These are phyloP conservation scores for Diabrotica virgifera DNA, from an alignment of 1,140 invertebrate species.

Conservation along the genomic window DNA sequence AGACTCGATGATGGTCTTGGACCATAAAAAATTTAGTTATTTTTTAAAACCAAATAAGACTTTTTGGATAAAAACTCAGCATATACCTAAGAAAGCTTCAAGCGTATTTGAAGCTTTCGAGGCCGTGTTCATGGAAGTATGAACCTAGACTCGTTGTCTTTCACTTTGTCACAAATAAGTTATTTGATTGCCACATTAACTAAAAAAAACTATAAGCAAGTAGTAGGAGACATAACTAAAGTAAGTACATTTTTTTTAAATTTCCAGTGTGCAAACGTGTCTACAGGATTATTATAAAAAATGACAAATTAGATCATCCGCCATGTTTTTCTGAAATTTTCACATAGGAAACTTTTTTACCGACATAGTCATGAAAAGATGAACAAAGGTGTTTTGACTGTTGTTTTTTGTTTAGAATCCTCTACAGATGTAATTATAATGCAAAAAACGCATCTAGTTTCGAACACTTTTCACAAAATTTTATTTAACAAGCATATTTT, in stretches of 20 bases:
- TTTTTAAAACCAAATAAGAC: slow-evolving; percentile 56
- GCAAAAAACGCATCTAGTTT: slow-evolving; percentile 7
- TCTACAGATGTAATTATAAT: slow-evolving; percentile 26
- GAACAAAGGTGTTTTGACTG: slow-evolving; percentile 41
- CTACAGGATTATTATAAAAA: slow-evolving; percentile 2
- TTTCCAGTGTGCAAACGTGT: background rate
- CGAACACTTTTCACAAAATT: slow-evolving; percentile 12
- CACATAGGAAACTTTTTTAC: slow-evolving; percentile 22
- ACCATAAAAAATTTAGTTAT: slow-evolving; percentile 60
- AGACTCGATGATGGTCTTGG: slow-evolving; percentile 63
- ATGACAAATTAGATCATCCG: slow-evolving; percentile 33
- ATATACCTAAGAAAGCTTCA: slow-evolving; percentile 76
- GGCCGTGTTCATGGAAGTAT: slow-evolving; percentile 91
- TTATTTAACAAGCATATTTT: slow-evolving; percentile 15
- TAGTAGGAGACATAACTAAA: slow-evolving; percentile 75
- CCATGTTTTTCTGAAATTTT: slow-evolving; percentile 28
- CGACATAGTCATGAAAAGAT: slow-evolving; percentile 29
- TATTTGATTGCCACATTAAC: slow-evolving; percentile 93
- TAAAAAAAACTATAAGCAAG: slow-evolving; percentile 92
- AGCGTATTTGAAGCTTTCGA: slow-evolving; percentile 79
- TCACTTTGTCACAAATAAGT: slow-evolving; percentile 96
- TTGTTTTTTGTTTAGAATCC: slow-evolving; percentile 32
- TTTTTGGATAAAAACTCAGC: slow-evolving; percentile 58
- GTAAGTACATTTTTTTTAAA: slow-evolving; percentile 50
- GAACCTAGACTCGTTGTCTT: slow-evolving; percentile 97